Base-by-base conservation (phyloP, 1,140 invertebrate genomes). In the Caerostris darwini region DNA sequence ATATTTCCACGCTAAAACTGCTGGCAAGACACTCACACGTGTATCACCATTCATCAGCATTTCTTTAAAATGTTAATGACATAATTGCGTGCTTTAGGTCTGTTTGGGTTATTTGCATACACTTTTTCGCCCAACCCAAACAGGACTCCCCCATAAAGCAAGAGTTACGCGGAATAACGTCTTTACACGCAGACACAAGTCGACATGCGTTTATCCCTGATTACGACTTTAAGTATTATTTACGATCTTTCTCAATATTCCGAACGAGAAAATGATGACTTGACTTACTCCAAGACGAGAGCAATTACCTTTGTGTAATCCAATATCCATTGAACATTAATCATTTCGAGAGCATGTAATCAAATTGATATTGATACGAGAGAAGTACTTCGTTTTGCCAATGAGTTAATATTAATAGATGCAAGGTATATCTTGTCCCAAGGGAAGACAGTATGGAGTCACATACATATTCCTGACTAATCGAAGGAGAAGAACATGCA, bases 381-480 rank as follows among this genome's bases (percentile, higher is more conserved):
- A 5, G 12, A 77, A 34, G 34, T 77, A 50, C 34, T 50, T 50
- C 7, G 34, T 54, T 3, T 57, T 19, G 12, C 7, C 82, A 56
- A 58, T n/a, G 56, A 83, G 53, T 83, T 83, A 83, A 57, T 83
- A 83, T 83, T 56, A 83, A 83, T 83, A 56, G 82, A 83, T 58
- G 82, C 54, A 17, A 57, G 82, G 82, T 83, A 57, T 57, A 83
- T 83, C 14, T 83, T 57, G 82, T 83, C 53, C 82, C 7, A 14
- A 3, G 82, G n/a, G 82, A n/a, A 77, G 14, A 7, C 7, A 64
- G 61, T 10, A 17, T 64, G 17, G 17, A 10, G 61, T 7, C 61
- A 64, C 7, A 17, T 7, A 17, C 17, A 64, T 17, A 64, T 64
- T 64, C 17, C 17, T 64, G 17, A 64, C 61, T 64, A 64, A 17